phyloP scores from a whole-genome alignment of 1,140 invertebrate species.

The Eufriesea mexicana region DNA sequence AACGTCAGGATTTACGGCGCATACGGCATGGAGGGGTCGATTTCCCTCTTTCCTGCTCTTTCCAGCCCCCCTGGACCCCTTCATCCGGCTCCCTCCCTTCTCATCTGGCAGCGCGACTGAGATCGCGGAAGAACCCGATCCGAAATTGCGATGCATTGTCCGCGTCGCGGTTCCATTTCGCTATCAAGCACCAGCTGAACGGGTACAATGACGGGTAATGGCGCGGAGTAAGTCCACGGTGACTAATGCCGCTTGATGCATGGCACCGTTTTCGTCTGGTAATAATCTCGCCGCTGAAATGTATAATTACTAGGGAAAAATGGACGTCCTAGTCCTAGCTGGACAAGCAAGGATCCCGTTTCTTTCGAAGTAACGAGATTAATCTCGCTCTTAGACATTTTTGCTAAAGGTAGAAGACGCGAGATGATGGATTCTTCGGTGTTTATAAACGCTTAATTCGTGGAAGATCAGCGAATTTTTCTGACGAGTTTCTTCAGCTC shows the following conservation, averaged over 20 bases:
- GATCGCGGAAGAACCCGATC: background rate
- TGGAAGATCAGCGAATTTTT: too few relatives aligned
- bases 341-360: slow-evolving; percentile 1
- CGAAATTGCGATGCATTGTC: slow-evolving; percentile 13
- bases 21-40: slow-evolving; percentile 3
- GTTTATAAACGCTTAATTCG: background rate
- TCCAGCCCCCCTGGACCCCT: background rate
- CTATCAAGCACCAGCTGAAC: background rate
- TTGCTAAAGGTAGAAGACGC: background rate
- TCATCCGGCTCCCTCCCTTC: too few relatives aligned
- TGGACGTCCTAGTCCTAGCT: background rate
- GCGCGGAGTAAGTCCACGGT: slow-evolving; percentile 5
- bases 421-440: background rate
- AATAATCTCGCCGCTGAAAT: slow-evolving; percentile 31
- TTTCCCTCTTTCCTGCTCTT: slow-evolving; percentile 14
- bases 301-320: slow-evolving; percentile 27
- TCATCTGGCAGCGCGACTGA: background rate
- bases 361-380: slow-evolving; percentile 9
- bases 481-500: background rate
- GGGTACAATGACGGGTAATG: slow-evolving; percentile 11
- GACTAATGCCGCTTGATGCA: slow-evolving; percentile 5
- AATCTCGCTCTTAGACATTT: background rate
- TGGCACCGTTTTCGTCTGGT: background rate
- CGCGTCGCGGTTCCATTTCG: background rate
- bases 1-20: slow-evolving; percentile 46